A percentile compares a stretch with the other conserved stretches of the same genome.
Evolutionary conservation across 37 sponge, comb jelly and placozoan genomes (phyloP).

Genomic region (Eunapius fragilis): DNA sequence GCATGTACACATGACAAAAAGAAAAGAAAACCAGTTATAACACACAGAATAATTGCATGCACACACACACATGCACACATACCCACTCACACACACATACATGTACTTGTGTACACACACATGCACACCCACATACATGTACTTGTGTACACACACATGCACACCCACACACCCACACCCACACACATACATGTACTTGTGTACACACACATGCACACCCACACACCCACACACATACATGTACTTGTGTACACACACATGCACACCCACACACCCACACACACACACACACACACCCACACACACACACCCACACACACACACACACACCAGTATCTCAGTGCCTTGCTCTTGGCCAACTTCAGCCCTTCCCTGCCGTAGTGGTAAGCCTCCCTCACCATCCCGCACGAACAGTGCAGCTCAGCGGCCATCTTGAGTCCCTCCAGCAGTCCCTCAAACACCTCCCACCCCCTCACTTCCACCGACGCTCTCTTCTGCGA

Average conservation of each 20-base stretch:
- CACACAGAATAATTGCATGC: too few species aligned
- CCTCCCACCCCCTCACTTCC: slow-evolving; percentile 8
- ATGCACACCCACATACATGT: neutral
- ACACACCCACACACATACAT: neutral
- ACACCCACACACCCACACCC: neutral
- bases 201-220: neutral
- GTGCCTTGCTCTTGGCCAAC: slow-evolving; percentile 36
- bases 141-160: neutral
- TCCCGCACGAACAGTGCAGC: slow-evolving; percentile 17
- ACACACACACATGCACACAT: neutral
- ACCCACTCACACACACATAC: slow-evolving; percentile 3
- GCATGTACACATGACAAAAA: neutral
- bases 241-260: neutral
- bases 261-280: slow-evolving; percentile 6
- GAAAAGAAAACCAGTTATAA: too few species aligned
- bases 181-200: neutral
- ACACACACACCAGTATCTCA: slow-evolving; percentile 38
- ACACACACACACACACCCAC: slow-evolving; percentile 14
- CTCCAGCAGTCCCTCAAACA: slow-evolving; percentile 7
- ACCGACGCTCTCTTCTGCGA: neutral
- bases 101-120: neutral
- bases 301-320: neutral
- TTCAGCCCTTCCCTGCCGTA: slow-evolving; percentile 55
- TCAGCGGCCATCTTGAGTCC: neutral
- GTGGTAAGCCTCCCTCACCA: slow-evolving; percentile 25